Percentiles rank a stretch among this genome's conserved stretches.
phyloP scores from a whole-genome alignment of 2,797 vertebrate species.

The Channa striata region DNA sequence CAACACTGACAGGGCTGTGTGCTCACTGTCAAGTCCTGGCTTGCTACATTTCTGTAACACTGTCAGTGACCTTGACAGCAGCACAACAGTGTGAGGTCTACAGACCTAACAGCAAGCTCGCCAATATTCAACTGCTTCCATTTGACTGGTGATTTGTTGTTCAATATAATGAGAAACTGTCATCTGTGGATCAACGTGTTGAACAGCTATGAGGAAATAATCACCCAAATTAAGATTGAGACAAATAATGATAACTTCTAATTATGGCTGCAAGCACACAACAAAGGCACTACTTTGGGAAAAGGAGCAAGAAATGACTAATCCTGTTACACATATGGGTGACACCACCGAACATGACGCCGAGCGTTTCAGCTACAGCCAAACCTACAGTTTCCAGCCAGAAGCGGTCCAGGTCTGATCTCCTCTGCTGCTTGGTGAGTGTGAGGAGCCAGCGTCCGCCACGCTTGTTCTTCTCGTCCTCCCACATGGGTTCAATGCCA shows the following conservation, averaged over 20 bases:
- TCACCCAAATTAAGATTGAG: constrained; percentile 16
- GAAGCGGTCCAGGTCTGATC: constrained; percentile 96
- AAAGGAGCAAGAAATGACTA: constrained; percentile 26
- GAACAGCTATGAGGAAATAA: constrained; percentile 7
- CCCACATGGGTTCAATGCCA: constrained; percentile 99
- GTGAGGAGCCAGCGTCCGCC: constrained; percentile 98
- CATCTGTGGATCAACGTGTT: background rate
- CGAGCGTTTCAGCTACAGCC: constrained; percentile 1
- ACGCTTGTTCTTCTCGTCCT: constrained; percentile 97
- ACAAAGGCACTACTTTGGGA: constrained; percentile 12
- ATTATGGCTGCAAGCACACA: constrained; percentile 36
- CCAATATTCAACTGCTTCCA: constrained; percentile 14
- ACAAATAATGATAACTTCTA: constrained; percentile 10
- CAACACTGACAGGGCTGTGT: constrained; percentile 27
- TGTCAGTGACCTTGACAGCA: constrained; percentile 51
- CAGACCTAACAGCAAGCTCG: constrained; percentile 11
- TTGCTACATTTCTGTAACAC: constrained; percentile 19
- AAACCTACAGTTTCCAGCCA: constrained; percentile 96
- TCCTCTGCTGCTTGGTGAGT: constrained; percentile 96
- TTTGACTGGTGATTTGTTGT: constrained; percentile 13
- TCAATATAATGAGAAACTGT: background rate
- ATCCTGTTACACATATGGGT: constrained; percentile 10
- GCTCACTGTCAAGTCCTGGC: constrained; percentile 18
- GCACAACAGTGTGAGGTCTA: constrained; percentile 4
- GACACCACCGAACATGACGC: constrained; percentile 1